Base-by-base conservation (phyloP, 2,888 invertebrate genomes). In the Eupithecia subfuscata region DNA sequence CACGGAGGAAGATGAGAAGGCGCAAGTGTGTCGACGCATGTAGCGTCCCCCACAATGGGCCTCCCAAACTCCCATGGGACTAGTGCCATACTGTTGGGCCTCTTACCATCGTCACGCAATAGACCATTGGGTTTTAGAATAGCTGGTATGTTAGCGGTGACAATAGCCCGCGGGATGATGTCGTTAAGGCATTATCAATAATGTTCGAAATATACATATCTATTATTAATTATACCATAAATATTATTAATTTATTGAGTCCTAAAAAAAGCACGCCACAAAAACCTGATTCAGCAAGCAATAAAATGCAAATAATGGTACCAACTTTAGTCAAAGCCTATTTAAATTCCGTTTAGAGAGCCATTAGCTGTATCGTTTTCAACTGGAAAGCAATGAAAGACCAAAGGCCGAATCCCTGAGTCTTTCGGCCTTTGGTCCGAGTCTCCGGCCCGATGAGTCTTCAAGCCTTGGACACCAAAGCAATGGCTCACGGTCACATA, bases 381-480 rank as follows among this genome's bases (percentile, higher is more conserved):
- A 69, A 45, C 60, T 30, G 30, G 34, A 37, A 65, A 60, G 43
- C 48, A 48, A 71, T 76, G 68, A 72, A 79, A 78, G 77, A 78
- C 77, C 73, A 80, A 76, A 77, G 78, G 70, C 48, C 48, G 76
- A 65, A 48, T 37, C 63, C 18, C 56, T 40, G 25, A 69, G 71
- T 72, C 69, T 74, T 68, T 22, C 8, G 43, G 18, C 25, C 25
- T 22, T 22, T 70, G 34, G 52, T 37, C 64, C 45, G 25, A 69
- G 69, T 74, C 69, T 71, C 71, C 77, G 82, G 78, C 78, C 80
- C 69, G 78, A 65, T 79, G 77, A 69, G 37, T 79, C 75, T 72
- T 74, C 79, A 80, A 79, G 73, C 30, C 73, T 80, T 78, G 82
- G 81, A 81, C 82, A 82, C 79, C 79, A 79, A 81, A 79, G 81